A percentile compares a stretch with the other conserved stretches of the same genome.
These are phyloP conservation scores for Actenoides hombroni DNA, from an alignment of 2,113 vertebrate genomes.

Conservation along the genomic window DNA sequence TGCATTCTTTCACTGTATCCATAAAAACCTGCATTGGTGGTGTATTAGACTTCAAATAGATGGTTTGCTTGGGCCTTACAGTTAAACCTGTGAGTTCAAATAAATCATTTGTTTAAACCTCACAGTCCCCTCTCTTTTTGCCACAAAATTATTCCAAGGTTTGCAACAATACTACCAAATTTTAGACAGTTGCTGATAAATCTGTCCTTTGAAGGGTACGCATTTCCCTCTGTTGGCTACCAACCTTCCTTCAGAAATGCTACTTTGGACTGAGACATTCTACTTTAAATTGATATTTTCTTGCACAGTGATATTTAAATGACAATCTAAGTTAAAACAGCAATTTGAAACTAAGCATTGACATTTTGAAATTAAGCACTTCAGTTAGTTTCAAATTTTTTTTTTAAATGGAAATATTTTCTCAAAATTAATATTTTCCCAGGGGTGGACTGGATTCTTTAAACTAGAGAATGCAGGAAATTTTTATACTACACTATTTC, in stretches of 20 bases:
- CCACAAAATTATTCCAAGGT: background rate
- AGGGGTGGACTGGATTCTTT: background rate
- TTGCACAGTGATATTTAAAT: background rate
- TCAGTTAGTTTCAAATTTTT: background rate
- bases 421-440: background rate
- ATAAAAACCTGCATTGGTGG: too few relatives aligned
- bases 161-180: background rate
- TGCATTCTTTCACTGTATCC: too few relatives aligned
- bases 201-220: background rate
- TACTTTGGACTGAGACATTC: background rate
- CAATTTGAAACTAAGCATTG: background rate
- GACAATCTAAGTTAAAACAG: background rate
- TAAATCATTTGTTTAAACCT: too few relatives aligned
- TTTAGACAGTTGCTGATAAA: background rate
- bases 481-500: background rate
- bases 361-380: background rate
- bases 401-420: background rate
- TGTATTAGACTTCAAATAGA: too few relatives aligned
- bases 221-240: background rate
- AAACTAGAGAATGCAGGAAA: background rate
- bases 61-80: too few relatives aligned
- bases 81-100: too few relatives aligned
- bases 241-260: background rate
- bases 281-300: background rate
- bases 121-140: too few relatives aligned